phyloP scores from a whole-genome alignment of 1,140 invertebrate genomes.

The Colletes latitarsis region DNA sequence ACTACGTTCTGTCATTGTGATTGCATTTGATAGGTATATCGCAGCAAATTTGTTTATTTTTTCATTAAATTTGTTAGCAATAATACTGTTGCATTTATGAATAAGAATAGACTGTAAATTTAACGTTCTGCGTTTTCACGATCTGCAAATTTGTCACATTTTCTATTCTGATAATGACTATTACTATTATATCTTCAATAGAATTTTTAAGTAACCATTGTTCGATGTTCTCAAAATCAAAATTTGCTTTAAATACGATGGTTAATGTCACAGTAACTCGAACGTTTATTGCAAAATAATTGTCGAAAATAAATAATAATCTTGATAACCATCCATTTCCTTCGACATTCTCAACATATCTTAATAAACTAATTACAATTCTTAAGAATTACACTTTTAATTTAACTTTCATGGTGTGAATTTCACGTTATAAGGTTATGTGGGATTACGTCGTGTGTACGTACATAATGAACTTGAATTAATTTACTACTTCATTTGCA shows the following conservation, averaged over 20 bases:
- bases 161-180: not conserved
- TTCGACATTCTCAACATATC: not conserved
- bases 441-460: not conserved
- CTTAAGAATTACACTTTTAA: not conserved
- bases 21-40: no score
- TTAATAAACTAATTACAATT: not conserved
- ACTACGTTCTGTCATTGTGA: not conserved
- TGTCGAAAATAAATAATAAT: not conserved
- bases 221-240: not conserved
- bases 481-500: not conserved
- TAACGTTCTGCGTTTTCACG: no score
- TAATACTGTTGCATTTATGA: no score
- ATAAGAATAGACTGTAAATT: no score
- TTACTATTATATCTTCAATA: not conserved
- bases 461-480: not conserved
- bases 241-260: not conserved
- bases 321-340: not conserved
- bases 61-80: no score
- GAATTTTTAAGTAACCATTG: conserved; percentile 13
- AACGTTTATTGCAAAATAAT: not conserved
- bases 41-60: no score
- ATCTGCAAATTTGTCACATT: not conserved
- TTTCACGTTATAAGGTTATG: conserved; percentile 10
- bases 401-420: not conserved
- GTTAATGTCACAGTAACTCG: no score